These are phyloP conservation scores for Balaeniceps rex DNA, from an alignment of 2,113 vertebrate species.

Conservation along the genomic window DNA sequence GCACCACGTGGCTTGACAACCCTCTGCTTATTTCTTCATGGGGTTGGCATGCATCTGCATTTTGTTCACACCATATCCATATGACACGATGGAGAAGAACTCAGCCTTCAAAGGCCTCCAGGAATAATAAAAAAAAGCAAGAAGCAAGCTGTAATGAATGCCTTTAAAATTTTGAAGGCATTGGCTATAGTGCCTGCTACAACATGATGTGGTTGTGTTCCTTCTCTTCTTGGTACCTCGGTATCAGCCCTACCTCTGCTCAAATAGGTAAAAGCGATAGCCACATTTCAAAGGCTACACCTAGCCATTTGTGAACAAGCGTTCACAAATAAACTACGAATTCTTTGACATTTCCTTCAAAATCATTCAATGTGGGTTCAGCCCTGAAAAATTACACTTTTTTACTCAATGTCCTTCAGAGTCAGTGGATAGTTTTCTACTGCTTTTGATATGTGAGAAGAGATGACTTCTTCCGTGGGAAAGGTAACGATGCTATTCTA, in stretches of 20 bases:
- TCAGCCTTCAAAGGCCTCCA: not conserved
- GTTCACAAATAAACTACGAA: not conserved
- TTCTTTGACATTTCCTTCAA: not conserved
- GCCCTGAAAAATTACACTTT: not conserved
- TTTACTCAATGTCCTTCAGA: not conserved
- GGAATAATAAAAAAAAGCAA: not conserved
- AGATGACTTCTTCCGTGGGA: not conserved
- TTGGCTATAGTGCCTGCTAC: not conserved
- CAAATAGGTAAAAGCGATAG: not conserved
- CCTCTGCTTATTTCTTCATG: not conserved
- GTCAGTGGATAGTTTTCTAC: not conserved
- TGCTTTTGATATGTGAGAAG: not conserved
- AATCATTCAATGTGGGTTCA: not conserved
- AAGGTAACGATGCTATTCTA: not conserved
- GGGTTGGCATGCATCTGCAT: not conserved
- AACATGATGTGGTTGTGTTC: not conserved
- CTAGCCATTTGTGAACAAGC: not conserved
- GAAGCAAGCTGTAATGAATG: not conserved
- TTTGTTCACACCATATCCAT: not conserved
- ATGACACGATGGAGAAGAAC: not conserved
- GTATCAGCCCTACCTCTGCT: not conserved
- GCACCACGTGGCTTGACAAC: not conserved
- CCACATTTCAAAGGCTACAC: not conserved
- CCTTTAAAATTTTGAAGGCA: not conserved
- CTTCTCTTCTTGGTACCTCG: not conserved